These are phyloP conservation scores for Pagetopsis macropterus DNA, from an alignment of 2,797 vertebrate species.

Conservation along the genomic window DNA sequence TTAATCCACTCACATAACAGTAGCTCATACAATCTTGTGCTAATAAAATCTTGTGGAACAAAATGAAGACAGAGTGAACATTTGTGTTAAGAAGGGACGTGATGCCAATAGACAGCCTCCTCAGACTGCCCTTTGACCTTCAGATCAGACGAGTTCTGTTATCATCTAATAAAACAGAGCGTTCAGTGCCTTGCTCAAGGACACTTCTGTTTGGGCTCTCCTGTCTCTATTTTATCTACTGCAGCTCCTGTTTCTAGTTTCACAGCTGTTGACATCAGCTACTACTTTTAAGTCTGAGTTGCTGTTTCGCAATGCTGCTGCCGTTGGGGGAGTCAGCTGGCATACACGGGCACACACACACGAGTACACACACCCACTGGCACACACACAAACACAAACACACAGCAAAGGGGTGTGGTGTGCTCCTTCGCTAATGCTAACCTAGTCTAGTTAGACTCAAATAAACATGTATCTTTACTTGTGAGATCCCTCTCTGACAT, in stretches of 20 bases:
- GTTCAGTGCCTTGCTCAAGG: conserved; percentile 10
- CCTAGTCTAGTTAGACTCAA: conserved; percentile 22
- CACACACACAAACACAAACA: conserved; percentile 4
- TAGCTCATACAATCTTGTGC: background rate
- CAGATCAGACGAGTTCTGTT: conserved; percentile 17
- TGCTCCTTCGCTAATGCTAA: background rate
- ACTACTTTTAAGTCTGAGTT: conserved; percentile 18
- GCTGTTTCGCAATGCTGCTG: conserved; percentile 34
- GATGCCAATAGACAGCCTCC: background rate
- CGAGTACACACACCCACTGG: conserved; percentile 1
- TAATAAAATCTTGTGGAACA: background rate
- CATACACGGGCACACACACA: background rate
- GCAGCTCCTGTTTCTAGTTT: conserved; percentile 7
- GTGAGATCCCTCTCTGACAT: background rate
- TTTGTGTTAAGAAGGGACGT: background rate
- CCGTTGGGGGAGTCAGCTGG: conserved; percentile 30
- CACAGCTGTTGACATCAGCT: conserved; percentile 17
- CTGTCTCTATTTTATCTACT: background rate
- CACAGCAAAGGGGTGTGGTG: conserved; percentile 15
- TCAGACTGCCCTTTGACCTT: conserved; percentile 38
- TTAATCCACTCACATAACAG: background rate
- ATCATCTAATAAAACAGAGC: conserved; percentile 28
- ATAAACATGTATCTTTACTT: background rate
- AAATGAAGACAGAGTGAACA: background rate
- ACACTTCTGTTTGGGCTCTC: conserved; percentile 7